Evolutionary conservation across 1,140 invertebrate genomes (phyloP).

Genomic region (Tetramorium parvispinum): DNA sequence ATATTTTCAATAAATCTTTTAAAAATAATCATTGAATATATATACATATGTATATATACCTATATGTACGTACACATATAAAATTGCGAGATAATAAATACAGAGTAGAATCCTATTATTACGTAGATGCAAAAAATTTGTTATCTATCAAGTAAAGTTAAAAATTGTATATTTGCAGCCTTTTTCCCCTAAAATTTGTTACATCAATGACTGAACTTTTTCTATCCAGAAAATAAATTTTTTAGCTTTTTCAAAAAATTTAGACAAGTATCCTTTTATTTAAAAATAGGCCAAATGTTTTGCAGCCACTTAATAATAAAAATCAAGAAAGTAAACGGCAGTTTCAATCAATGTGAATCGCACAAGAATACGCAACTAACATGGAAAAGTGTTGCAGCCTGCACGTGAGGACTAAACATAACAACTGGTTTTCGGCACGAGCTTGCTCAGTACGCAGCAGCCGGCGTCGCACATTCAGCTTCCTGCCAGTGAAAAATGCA

Average conservation of each 20-base stretch:
- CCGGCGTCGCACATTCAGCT: constrained; percentile 35
- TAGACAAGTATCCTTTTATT: background rate
- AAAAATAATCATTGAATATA: background rate
- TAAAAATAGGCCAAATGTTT: background rate
- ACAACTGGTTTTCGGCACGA: constrained; percentile 16
- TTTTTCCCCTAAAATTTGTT: background rate
- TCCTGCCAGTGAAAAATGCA: constrained; percentile 53
- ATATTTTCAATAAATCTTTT: background rate
- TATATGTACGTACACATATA: background rate
- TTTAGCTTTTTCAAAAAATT: background rate
- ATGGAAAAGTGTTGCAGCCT: background rate
- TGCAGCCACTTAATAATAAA: constrained; percentile 1
- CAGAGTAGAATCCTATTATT: background rate
- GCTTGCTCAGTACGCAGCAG: constrained; percentile 29
- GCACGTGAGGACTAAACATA: constrained; percentile 8
- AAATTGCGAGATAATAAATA: background rate
- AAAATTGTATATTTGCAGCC: background rate
- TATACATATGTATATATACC: background rate
- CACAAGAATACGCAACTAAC: constrained; percentile 3
- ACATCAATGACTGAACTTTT: background rate
- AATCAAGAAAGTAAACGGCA: background rate
- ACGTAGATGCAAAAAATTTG: background rate
- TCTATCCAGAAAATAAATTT: background rate
- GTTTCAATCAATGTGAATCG: background rate
- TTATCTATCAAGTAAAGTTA: background rate